Percentiles rank a stretch among this genome's conserved stretches.
phyloP scores from a whole-genome alignment of 1,140 invertebrate genomes.

The Armadillidium nasatum region DNA sequence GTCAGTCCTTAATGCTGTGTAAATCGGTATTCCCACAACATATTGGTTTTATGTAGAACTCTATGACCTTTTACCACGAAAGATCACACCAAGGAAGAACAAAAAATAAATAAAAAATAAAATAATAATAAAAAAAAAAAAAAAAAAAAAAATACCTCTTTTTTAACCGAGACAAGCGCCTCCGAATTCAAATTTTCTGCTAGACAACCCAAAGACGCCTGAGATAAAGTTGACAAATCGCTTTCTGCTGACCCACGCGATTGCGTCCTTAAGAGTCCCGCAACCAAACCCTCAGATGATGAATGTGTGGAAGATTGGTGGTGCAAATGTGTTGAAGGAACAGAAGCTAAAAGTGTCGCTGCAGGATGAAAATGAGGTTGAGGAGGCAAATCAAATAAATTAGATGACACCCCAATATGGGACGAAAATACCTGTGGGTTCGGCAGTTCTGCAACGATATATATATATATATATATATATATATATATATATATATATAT shows the following conservation, averaged over 20 bases:
- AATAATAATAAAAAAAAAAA: no score
- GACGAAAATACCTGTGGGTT: neutral
- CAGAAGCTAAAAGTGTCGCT: no score
- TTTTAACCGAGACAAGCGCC: neutral
- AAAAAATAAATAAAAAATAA: no score
- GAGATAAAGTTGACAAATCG: neutral
- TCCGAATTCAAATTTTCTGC: neutral
- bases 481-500: no score
- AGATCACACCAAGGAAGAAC: no score
- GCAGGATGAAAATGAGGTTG: neutral
- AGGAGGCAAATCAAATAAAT: neutral
- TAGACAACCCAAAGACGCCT: neutral
- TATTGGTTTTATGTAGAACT: no score
- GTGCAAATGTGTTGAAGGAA: no score
- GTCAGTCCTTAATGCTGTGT: no score
- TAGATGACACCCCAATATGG: neutral
- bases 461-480: no score
- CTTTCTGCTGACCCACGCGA: neutral
- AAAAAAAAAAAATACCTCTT: neutral
- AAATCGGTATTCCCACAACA: no score
- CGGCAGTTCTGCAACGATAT: no score
- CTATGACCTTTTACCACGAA: no score
- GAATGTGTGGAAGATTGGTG: neutral
- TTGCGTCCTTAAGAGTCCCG: neutral
- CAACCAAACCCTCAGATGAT: neutral